Conservation (phyloP, 2,888 invertebrate genomes). For the Drosophila maculinotata region DNA sequence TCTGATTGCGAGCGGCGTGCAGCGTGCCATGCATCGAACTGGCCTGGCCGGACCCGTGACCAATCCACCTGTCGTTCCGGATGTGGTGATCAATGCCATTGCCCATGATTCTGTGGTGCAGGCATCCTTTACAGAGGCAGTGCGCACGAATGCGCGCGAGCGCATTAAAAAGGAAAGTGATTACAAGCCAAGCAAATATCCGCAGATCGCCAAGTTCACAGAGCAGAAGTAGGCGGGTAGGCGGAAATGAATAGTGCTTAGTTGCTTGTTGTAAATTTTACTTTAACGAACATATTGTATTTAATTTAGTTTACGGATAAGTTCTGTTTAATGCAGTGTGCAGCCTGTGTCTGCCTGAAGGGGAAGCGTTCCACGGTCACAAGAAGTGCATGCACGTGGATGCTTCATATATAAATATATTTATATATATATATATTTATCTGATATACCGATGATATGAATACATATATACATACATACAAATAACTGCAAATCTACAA, state of each 20-base stretch:
- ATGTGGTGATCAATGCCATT: slow-evolving; percentile 79
- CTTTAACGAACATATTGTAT: slow-evolving; percentile 64
- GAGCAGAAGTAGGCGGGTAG: slow-evolving; percentile 72
- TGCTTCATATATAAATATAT: slow-evolving; percentile 25
- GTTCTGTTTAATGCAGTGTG: slow-evolving; percentile 49
- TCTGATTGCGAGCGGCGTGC: slow-evolving; percentile 83
- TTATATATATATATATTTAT: slow-evolving; percentile 9
- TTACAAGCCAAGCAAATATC: slow-evolving; percentile 83
- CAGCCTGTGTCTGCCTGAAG: slow-evolving; percentile 5
- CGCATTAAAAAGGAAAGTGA: slow-evolving; percentile 83
- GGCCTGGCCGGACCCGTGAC: slow-evolving; percentile 71
- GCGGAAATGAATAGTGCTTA: slow-evolving; percentile 22
- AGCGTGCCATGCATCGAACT: slow-evolving; percentile 79
- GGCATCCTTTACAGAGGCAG: slow-evolving; percentile 83
- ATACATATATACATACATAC: slow-evolving; percentile 23
- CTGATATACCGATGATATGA: slow-evolving; percentile 19
- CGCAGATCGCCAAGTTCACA: slow-evolving; percentile 84
- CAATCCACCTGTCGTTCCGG: slow-evolving; percentile 66
- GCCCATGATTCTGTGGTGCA: slow-evolving; percentile 82
- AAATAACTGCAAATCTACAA: slow-evolving; percentile 21
- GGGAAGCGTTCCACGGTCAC: slow-evolving; percentile 14
- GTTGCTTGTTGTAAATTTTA: slow-evolving; percentile 75
- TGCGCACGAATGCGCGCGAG: slow-evolving; percentile 81
- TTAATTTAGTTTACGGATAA: slow-evolving; percentile 75
- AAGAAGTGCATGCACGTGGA: slow-evolving; percentile 27